Evolutionary conservation across 2,113 vertebrate genomes (phyloP).

Genomic region (Lycaon pictus): DNA sequence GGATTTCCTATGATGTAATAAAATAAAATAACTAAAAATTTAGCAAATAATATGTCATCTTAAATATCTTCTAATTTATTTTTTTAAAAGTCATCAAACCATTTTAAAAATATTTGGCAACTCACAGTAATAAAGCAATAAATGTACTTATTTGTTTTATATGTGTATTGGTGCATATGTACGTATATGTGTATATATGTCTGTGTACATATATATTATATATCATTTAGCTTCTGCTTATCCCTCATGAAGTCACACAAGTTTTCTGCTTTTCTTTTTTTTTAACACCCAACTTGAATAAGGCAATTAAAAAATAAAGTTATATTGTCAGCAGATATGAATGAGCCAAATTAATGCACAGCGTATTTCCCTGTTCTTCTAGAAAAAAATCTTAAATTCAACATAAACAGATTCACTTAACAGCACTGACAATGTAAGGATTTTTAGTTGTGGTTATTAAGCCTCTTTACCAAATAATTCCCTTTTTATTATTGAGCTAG

Average conservation of each 20-base stretch:
- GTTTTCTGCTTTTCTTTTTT: constrained; percentile 41
- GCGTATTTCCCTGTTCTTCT: constrained; percentile 54
- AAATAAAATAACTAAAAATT: neutral
- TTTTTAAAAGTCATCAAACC: neutral
- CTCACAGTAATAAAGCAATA: neutral
- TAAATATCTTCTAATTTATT: constrained; percentile 13
- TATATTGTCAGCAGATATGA: constrained; percentile 41
- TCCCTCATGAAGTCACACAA: neutral
- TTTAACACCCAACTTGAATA: constrained; percentile 35
- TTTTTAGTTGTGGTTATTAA: constrained; percentile 78
- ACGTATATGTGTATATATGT: neutral
- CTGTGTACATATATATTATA: neutral
- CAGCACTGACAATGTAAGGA: constrained; percentile 72
- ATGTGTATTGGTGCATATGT: neutral
- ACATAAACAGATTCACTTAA: constrained; percentile 78
- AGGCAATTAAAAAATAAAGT: constrained; percentile 71
- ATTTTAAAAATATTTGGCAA: neutral
- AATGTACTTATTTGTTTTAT: neutral
- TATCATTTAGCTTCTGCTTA: neutral
- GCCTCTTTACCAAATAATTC: constrained; percentile 85
- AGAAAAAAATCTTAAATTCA: constrained; percentile 73
- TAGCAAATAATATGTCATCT: neutral
- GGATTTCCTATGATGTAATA: neutral
- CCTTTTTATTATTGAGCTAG: constrained; percentile 89
- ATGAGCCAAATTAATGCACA: constrained; percentile 62